A percentile compares a stretch with the other conserved stretches of the same genome.
These are phyloP conservation scores for Dioctria rufipes DNA, from an alignment of 2,888 invertebrate genomes.

Conservation along the genomic window DNA sequence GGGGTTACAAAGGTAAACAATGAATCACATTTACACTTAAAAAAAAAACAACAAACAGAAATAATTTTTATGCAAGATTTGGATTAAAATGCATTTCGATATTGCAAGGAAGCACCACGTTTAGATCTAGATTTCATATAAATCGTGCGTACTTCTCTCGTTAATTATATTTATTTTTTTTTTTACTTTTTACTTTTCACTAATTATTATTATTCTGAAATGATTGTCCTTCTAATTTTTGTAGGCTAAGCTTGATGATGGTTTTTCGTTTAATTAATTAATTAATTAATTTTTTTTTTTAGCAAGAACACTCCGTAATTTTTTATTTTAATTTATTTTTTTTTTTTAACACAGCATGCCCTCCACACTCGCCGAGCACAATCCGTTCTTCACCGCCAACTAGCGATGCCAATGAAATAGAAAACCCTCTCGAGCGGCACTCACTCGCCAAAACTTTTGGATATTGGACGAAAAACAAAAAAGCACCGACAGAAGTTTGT, in stretches of 20 bases:
- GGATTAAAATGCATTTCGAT: no score
- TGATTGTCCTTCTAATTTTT: no score
- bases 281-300: background rate
- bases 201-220: no score
- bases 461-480: constrained; percentile 23
- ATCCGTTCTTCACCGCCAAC: constrained; percentile 59
- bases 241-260: no score
- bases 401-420: constrained; percentile 38
- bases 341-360: constrained; percentile 43
- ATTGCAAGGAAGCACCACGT: no score
- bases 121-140: no score
- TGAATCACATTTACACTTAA: background rate
- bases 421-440: background rate
- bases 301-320: constrained; percentile 3
- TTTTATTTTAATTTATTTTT: background rate
- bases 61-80: no score
- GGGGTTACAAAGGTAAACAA: background rate
- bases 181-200: no score
- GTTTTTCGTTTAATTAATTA: no score
- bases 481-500: background rate
- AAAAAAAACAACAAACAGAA: background rate
- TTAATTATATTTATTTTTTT: no score
- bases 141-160: no score
- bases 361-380: constrained; percentile 57
- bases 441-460: constrained; percentile 42